Evolutionary conservation across 2,797 vertebrate species (phyloP).

Genomic region (Neopelma chrysocephalum): DNA sequence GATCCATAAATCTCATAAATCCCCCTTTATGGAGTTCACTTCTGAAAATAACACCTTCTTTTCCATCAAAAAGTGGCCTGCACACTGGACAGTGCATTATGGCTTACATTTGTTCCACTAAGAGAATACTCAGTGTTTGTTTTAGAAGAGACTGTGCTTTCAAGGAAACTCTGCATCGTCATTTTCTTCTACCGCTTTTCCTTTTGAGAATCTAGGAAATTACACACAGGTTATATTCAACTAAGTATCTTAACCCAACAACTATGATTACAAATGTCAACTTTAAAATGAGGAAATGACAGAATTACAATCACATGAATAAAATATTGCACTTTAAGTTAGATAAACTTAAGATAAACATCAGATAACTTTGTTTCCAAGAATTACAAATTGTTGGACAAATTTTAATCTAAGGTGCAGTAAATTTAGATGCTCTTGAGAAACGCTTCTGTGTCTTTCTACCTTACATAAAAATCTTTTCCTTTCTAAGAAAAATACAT

Average conservation of each 20-base stretch:
- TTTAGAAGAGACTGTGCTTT: background rate
- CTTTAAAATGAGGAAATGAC: background rate
- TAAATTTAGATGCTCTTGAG: background rate
- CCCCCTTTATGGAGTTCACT: background rate
- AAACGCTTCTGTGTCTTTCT: background rate
- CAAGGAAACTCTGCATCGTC: background rate
- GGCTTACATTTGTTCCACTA: background rate
- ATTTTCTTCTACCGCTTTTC: background rate
- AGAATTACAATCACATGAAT: background rate
- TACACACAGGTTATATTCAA: background rate
- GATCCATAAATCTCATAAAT: background rate
- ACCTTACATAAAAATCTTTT: background rate
- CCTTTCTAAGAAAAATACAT: background rate
- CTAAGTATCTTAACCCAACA: fast-evolving
- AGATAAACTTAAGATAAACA: background rate
- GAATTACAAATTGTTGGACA: background rate
- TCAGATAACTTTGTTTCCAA: background rate
- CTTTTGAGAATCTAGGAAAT: background rate
- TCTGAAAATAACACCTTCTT: background rate
- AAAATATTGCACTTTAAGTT: background rate
- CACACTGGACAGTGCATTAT: background rate
- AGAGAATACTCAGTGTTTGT: background rate
- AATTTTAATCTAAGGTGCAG: background rate
- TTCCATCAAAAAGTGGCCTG: background rate
- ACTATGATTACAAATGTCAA: background rate